Conservation (phyloP, 2,888 invertebrate species). For the Zeuzera pyrina region DNA sequence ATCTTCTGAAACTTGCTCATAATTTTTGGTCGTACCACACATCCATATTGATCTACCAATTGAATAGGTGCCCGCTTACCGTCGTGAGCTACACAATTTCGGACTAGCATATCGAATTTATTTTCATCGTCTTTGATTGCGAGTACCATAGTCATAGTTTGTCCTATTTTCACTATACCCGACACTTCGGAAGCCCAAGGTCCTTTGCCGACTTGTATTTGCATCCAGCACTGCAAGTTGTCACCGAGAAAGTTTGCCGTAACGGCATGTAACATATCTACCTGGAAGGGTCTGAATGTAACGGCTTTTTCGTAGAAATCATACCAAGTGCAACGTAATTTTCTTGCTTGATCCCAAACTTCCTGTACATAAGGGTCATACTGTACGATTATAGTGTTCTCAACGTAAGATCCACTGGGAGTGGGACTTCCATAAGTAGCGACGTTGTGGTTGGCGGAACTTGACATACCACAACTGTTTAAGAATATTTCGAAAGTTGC, state of each 20-base stretch:
- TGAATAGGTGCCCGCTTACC: conserved; percentile 95
- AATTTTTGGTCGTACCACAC: conserved; percentile 93
- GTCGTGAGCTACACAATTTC: conserved; percentile 95
- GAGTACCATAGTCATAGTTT: conserved; percentile 97
- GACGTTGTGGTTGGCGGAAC: conserved; percentile 91
- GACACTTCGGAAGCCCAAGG: conserved; percentile 98
- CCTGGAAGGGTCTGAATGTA: conserved; percentile 95
- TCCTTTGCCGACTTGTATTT: conserved; percentile 96
- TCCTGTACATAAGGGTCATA: conserved; percentile 96
- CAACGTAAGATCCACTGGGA: conserved; percentile 93
- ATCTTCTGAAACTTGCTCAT: conserved; percentile 97
- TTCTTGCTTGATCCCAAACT: conserved; percentile 96
- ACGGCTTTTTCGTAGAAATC: conserved; percentile 97
- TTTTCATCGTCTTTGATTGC: conserved; percentile 97
- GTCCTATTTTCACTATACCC: conserved; percentile 95
- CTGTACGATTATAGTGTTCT: conserved; percentile 95
- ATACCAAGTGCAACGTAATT: conserved; percentile 95
- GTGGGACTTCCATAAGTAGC: conserved; percentile 89
- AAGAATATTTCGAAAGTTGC: conserved; percentile 95
- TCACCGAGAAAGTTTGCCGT: conserved; percentile 96
- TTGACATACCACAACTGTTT: conserved; percentile 94
- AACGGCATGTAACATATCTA: conserved; percentile 95
- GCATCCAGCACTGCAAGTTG: conserved; percentile 98
- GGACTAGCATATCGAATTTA: conserved; percentile 95
- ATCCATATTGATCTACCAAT: conserved; percentile 93